These are phyloP conservation scores for Hyperoodon ampullatus DNA, from an alignment of 2,113 vertebrate species.

Conservation along the genomic window DNA sequence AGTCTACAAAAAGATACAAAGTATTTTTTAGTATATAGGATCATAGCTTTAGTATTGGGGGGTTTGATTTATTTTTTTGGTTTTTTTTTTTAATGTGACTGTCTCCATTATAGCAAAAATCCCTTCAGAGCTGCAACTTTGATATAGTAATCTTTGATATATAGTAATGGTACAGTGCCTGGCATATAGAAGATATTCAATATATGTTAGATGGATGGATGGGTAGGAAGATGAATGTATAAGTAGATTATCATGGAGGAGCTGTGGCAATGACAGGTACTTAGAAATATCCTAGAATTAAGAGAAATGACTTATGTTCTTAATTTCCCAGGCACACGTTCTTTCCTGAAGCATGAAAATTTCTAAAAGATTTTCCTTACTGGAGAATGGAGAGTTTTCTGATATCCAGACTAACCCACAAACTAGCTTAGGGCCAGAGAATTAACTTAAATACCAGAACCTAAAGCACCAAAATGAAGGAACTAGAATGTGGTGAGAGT, in stretches of 20 bases:
- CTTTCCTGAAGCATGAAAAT: constrained; percentile 23
- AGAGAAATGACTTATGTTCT: constrained; percentile 31
- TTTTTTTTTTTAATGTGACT: not conserved
- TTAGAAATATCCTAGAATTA: constrained; percentile 40
- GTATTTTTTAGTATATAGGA: not conserved
- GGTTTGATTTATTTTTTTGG: not conserved
- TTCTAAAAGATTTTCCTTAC: not conserved
- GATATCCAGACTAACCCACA: not conserved
- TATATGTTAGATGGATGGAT: not conserved
- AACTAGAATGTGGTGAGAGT: not conserved
- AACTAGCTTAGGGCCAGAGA: not conserved
- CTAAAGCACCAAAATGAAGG: not conserved
- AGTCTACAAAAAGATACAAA: not conserved
- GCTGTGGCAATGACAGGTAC: not conserved
- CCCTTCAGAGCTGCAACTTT: not conserved
- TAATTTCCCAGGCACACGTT: constrained; percentile 29
- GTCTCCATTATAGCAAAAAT: not conserved
- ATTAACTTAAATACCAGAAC: not conserved
- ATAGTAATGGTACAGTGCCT: not conserved
- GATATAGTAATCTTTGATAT: not conserved
- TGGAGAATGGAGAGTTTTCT: not conserved
- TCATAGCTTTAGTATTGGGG: not conserved
- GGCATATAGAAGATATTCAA: not conserved
- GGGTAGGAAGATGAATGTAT: not conserved
- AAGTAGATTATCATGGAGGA: not conserved